phyloP scores from a whole-genome alignment of 2,797 vertebrate species.

The Peromyscus nudipes region DNA sequence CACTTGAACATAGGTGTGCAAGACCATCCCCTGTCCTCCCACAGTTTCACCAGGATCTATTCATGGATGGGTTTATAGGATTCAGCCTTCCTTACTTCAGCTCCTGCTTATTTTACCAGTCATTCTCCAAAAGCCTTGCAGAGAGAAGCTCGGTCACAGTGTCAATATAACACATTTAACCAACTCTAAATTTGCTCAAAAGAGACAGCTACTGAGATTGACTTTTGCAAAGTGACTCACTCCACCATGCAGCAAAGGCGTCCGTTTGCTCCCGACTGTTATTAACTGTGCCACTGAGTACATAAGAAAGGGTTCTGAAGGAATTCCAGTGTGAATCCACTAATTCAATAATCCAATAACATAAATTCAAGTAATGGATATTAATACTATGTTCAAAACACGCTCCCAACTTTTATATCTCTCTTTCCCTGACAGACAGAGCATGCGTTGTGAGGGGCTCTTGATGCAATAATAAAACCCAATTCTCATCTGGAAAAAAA shows the following conservation, averaged over 20 bases:
- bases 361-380: slow-evolving; percentile 88
- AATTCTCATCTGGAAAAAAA: slow-evolving; percentile 91
- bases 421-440: slow-evolving; percentile 75
- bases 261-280: slow-evolving; percentile 67
- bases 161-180: slow-evolving; percentile 80
- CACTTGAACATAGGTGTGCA: neutral
- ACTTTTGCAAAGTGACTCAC: slow-evolving; percentile 82
- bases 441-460: slow-evolving; percentile 85
- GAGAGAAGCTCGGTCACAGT: slow-evolving; percentile 48
- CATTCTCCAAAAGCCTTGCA: slow-evolving; percentile 61
- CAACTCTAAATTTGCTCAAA: slow-evolving; percentile 82
- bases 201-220: slow-evolving; percentile 81
- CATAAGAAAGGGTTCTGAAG: slow-evolving; percentile 81
- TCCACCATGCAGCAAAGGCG: neutral
- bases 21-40: fast-evolving
- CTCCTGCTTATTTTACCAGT: slow-evolving; percentile 24
- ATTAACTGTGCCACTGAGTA: slow-evolving; percentile 85
- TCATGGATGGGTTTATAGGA: neutral
- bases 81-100: neutral
- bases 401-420: slow-evolving; percentile 84
- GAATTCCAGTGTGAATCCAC: slow-evolving; percentile 84
- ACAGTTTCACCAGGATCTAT: neutral
- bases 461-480: slow-evolving; percentile 94
- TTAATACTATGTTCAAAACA: slow-evolving; percentile 86
- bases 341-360: slow-evolving; percentile 87